A percentile compares a stretch with the other conserved stretches of the same genome.
phyloP scores from a whole-genome alignment of 2,113 vertebrate genomes.

The Vicugna pacos region DNA sequence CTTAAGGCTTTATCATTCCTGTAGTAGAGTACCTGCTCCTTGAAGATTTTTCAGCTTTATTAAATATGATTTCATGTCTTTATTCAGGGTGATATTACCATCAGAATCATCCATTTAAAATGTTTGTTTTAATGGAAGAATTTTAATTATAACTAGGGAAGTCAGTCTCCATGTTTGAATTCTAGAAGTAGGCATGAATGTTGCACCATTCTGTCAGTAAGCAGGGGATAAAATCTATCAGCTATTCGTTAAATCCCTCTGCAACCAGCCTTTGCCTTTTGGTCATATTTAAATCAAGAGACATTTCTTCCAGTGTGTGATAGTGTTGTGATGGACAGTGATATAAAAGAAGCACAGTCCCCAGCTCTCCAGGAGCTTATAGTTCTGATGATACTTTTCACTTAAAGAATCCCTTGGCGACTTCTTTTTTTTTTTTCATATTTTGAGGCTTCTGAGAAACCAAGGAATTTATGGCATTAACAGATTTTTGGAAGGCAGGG shows the following conservation, averaged over 20 bases:
- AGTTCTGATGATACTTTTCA: constrained; percentile 24
- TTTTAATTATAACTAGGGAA: constrained; percentile 44
- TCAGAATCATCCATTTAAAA: constrained; percentile 17
- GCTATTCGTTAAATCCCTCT: constrained; percentile 55
- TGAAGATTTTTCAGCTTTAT: constrained; percentile 7
- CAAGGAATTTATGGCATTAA: constrained; percentile 60
- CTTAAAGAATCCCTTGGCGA: constrained; percentile 12
- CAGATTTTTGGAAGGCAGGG: constrained; percentile 55
- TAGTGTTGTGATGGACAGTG: constrained; percentile 10
- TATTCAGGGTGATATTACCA: neutral
- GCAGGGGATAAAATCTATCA: constrained; percentile 24
- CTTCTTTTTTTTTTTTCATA: neutral
- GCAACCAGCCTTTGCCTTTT: constrained; percentile 34
- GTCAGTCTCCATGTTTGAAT: constrained; percentile 46
- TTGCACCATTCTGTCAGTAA: neutral
- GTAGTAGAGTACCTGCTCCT: neutral
- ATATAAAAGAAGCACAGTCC: neutral
- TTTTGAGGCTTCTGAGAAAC: neutral
- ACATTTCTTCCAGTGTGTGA: neutral
- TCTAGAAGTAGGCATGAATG: constrained; percentile 12
- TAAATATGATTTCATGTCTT: constrained; percentile 40
- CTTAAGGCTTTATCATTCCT: neutral
- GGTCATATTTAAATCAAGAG: constrained; percentile 53
- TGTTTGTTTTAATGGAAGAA: constrained; percentile 16
- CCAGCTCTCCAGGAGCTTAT: neutral